These are phyloP conservation scores for Helobdella robusta DNA, from an alignment of 2,888 invertebrate genomes.

Conservation along the genomic window DNA sequence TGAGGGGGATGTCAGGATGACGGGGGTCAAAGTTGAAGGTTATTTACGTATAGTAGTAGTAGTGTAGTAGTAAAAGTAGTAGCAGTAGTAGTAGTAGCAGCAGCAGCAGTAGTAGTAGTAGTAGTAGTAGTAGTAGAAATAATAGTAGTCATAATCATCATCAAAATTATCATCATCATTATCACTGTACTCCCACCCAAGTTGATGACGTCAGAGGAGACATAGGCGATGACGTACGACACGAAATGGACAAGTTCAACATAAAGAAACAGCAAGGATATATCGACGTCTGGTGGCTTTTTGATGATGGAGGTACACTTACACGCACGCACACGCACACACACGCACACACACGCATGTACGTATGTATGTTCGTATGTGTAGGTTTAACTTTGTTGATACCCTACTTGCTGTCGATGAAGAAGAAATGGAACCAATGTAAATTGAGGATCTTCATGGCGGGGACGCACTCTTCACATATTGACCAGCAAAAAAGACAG, in stretches of 20 bases:
- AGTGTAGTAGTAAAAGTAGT: no score
- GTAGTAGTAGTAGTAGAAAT: no score
- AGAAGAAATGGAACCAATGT: slow-evolving; percentile 62
- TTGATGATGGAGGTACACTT: slow-evolving; percentile 79
- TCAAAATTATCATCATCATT: not conserved
- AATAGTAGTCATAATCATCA: not conserved
- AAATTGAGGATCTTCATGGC: slow-evolving; percentile 51
- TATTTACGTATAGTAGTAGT: no score
- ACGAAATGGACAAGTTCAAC: slow-evolving; percentile 32
- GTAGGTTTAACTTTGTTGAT: slow-evolving; percentile 68
- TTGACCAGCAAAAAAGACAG: slow-evolving; percentile 81
- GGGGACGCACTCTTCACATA: slow-evolving; percentile 70
- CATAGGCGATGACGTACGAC: not conserved
- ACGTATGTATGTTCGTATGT: not conserved
- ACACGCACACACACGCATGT: not conserved
- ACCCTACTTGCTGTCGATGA: slow-evolving; percentile 70
- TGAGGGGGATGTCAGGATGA: no score
- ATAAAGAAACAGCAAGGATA: slow-evolving; percentile 68
- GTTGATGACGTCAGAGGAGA: not conserved
- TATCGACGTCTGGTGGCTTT: slow-evolving; percentile 96
- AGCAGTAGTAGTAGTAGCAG: no score
- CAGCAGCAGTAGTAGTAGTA: no score
- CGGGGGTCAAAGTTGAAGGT: no score
- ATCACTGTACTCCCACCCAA: not conserved
- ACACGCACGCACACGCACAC: not conserved